phyloP scores from a whole-genome alignment of 2,797 vertebrate species.

The Myiothlypis chrysogaster region DNA sequence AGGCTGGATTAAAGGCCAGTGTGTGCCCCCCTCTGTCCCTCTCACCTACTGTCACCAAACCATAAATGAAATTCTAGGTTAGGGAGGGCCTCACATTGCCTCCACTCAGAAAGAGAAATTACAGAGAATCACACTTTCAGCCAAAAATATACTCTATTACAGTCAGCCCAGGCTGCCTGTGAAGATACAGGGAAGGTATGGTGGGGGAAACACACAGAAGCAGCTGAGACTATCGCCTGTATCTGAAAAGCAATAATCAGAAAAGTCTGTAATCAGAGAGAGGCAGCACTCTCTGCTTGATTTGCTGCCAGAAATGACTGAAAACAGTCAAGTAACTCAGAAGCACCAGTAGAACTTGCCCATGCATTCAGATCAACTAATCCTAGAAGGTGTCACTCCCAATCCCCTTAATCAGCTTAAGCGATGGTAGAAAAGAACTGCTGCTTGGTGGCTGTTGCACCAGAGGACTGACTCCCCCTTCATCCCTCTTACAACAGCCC shows the following conservation, averaged over 20 bases:
- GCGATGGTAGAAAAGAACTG: neutral
- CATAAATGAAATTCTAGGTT: neutral
- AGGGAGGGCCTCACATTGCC: neutral
- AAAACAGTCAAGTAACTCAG: neutral
- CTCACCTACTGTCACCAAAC: neutral
- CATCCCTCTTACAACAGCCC: too few species aligned
- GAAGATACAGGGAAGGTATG: neutral
- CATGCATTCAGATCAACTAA: neutral
- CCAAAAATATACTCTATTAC: neutral
- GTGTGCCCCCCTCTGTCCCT: neutral
- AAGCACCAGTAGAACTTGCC: neutral
- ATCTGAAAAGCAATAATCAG: neutral
- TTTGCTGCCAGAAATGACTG: neutral
- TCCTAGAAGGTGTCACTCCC: neutral
- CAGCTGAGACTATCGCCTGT: fast-evolving
- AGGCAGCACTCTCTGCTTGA: neutral
- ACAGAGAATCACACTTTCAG: neutral
- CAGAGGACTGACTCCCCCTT: neutral
- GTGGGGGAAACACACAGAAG: neutral
- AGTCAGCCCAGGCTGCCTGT: neutral
- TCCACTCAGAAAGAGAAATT: neutral
- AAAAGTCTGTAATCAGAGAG: neutral
- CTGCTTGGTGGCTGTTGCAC: fast-evolving
- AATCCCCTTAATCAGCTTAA: neutral
- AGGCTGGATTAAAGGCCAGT: neutral